A percentile compares a stretch with the other conserved stretches of the same genome.
These are phyloP conservation scores for Sycophaga agraensis DNA, from an alignment of 1,140 invertebrate genomes.

Conservation along the genomic window DNA sequence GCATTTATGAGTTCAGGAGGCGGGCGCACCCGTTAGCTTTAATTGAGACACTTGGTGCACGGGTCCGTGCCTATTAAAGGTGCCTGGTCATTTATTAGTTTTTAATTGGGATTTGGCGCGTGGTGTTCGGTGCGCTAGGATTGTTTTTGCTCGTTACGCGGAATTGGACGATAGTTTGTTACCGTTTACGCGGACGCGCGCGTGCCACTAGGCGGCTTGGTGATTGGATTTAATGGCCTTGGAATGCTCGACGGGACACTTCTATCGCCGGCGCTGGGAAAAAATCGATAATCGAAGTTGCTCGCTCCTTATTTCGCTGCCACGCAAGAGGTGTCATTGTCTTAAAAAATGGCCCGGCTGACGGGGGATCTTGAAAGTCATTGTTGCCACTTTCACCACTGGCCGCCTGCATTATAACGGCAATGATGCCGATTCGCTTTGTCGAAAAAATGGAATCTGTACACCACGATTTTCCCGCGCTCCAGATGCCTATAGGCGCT, in stretches of 20 bases:
- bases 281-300: no score
- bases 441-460: background rate
- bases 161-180: no score
- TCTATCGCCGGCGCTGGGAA: no score
- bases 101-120: background rate
- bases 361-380: background rate
- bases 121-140: no score
- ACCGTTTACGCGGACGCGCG: background rate
- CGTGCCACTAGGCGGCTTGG: background rate
- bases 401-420: background rate
- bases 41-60: conserved; percentile 2
- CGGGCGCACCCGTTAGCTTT: no score
- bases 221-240: background rate
- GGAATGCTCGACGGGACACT: no score
- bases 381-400: conserved; percentile 3
- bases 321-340: no score
- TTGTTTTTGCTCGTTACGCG: no score
- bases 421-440: background rate
- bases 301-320: no score
- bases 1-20: no score
- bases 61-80: background rate
- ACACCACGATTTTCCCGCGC: no score
- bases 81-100: background rate
- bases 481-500: no score
- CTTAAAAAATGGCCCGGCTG: background rate